phyloP scores from a whole-genome alignment of 2,888 invertebrate genomes.

The Diaphora mendica region DNA sequence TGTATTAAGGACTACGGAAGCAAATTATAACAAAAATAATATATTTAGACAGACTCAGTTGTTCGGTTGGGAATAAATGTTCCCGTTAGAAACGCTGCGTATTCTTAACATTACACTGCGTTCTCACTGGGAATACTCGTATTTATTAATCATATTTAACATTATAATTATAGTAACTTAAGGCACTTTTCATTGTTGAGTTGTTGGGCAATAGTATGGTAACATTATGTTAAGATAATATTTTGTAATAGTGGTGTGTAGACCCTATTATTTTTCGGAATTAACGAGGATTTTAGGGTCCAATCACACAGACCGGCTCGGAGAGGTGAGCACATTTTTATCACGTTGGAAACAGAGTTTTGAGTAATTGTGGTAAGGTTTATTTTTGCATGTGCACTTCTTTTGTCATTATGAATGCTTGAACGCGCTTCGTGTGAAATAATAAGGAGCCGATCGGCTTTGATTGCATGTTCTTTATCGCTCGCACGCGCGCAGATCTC shows the following conservation, averaged over 20 bases:
- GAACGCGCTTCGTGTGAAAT: no score
- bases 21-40: slow-evolving; percentile 8
- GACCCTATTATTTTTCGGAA: no score
- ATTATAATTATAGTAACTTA: slow-evolving; percentile 24
- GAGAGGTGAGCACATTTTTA: no score
- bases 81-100: slow-evolving; percentile 1
- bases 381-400: no score
- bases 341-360: no score
- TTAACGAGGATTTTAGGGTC: no score
- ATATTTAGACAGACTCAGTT: slow-evolving; percentile 3
- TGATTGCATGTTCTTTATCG: no score
- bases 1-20: slow-evolving; percentile 38
- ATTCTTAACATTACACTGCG: background rate
- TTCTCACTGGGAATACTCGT: slow-evolving; percentile 9
- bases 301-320: no score
- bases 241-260: background rate
- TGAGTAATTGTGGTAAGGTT: no score
- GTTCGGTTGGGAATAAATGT: slow-evolving; percentile 6
- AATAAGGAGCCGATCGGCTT: no score
- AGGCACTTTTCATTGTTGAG: slow-evolving; percentile 31
- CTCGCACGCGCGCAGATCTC: no score
- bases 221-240: background rate
- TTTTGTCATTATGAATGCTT: no score
- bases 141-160: slow-evolving; percentile 10
- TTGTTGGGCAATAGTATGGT: slow-evolving; percentile 10